Percentiles rank a stretch among this genome's conserved stretches.
Conservation (phyloP, 37 sponge, comb jelly and placozoan genomes). For the Spongilla lacustris region DNA sequence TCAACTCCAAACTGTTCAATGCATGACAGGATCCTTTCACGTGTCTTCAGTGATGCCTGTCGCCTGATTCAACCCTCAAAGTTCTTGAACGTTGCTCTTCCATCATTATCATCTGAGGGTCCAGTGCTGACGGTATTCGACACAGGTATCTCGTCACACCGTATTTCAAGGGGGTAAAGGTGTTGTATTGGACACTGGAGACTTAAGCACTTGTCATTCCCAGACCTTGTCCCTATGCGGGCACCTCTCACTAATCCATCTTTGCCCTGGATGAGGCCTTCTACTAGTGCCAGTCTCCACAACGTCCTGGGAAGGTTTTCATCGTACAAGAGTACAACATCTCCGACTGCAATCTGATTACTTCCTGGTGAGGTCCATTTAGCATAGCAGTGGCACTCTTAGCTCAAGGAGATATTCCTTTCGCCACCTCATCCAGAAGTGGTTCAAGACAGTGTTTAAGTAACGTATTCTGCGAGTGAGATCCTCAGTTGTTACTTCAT, state of each 20-base stretch:
- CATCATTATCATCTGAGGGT: constrained; percentile 1
- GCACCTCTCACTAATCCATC: neutral
- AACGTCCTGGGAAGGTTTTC: constrained; percentile 4
- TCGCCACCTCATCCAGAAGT: constrained; percentile 44
- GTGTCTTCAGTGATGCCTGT: neutral
- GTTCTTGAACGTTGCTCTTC: neutral
- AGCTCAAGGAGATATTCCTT: constrained; percentile 34
- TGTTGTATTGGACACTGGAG: neutral
- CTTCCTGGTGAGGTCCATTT: neutral
- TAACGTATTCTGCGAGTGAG: neutral
- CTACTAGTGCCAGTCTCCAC: constrained; percentile 13
- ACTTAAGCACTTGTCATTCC: neutral
- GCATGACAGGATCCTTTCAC: neutral
- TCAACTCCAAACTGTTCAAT: neutral
- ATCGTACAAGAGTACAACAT: constrained; percentile 24
- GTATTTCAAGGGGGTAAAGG: neutral
- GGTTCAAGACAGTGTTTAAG: constrained; percentile 10
- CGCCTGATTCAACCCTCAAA: neutral
- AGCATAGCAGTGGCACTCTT: constrained; percentile 10
- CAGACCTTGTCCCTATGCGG: neutral
- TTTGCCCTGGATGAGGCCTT: neutral
- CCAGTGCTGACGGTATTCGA: neutral
- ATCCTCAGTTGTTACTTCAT: neutral
- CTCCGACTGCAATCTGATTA: constrained; percentile 1
- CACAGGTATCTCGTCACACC: neutral